Conservation (phyloP, 2,113 vertebrate species). For the Eubucco bourcierii region DNA sequence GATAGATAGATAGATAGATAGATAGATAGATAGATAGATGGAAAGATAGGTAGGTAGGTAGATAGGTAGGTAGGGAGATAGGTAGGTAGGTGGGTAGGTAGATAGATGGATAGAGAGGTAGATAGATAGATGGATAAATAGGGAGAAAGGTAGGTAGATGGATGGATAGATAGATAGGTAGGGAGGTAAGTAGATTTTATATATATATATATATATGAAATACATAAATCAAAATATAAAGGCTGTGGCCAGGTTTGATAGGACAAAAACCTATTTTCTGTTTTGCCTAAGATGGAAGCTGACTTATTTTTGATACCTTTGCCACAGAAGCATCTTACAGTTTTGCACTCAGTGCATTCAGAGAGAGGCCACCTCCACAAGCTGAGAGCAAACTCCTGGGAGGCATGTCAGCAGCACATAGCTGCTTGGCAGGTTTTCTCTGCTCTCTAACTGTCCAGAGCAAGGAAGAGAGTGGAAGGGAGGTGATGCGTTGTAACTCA, state of each 20-base stretch:
- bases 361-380: not conserved
- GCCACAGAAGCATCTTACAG: not conserved
- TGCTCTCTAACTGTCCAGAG: not conserved
- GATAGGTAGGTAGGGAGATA: no score
- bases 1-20: no score
- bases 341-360: not conserved
- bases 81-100: no score
- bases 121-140: no score
- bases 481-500: not conserved
- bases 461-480: not conserved
- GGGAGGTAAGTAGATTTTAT: no score
- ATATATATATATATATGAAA: no score
- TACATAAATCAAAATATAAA: not conserved
- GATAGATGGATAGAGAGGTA: no score
- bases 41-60: no score
- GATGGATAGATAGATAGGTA: no score
- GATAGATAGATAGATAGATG: no score
- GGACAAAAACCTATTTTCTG: not conserved
- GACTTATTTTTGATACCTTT: not conserved
- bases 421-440: not conserved
- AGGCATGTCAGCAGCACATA: not conserved
- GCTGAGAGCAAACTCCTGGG: not conserved
- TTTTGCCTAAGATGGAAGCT: not conserved
- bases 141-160: no score
- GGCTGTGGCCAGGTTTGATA: not conserved